A percentile compares a stretch with the other conserved stretches of the same genome.
Conservation (phyloP, 2,888 invertebrate genomes). For the Trypoxylon attenuatum region DNA sequence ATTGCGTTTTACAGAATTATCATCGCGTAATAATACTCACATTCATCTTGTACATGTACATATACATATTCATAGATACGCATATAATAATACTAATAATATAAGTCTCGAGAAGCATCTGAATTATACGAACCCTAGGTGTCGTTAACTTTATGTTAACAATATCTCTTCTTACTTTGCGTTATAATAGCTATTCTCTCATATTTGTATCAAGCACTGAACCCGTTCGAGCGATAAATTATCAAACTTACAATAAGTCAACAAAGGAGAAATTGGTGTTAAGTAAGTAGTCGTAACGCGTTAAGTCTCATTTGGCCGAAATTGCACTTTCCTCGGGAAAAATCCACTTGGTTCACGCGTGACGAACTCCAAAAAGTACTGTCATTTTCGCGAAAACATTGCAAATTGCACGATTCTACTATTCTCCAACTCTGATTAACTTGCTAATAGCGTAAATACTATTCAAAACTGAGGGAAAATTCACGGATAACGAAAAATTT, state of each 20-base stretch:
- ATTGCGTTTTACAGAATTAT: conserved; percentile 45
- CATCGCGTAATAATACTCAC: conserved; percentile 54
- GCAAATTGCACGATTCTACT: too few species aligned
- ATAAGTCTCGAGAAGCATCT: conserved; percentile 43
- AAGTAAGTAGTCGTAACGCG: conserved; percentile 34
- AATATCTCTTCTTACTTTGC: conserved; percentile 6
- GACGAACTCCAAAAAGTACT: too few species aligned
- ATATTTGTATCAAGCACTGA: conserved; percentile 34
- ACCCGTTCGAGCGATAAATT: conserved; percentile 39
- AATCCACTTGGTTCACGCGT: too few species aligned
- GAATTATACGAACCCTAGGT: conserved; percentile 20
- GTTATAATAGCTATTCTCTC: conserved; percentile 14
- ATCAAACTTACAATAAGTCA: conserved; percentile 53
- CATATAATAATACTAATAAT: conserved; percentile 40
- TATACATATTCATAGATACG: conserved; percentile 22
- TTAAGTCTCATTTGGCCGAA: conserved; percentile 44
- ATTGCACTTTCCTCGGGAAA: conserved; percentile 44
- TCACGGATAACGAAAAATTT: too few species aligned
- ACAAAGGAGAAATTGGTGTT: conserved; percentile 30
- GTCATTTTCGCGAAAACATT: too few species aligned
- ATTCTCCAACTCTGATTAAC: too few species aligned
- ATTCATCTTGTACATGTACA: conserved; percentile 47
- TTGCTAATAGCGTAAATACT: too few species aligned
- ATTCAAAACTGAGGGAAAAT: too few species aligned
- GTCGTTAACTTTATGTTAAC: conserved; percentile 10